Evolutionary conservation across 2,888 invertebrate genomes (phyloP), one percentile per base, ranked within the genome.

Genomic region (Andricus curvator): DNA sequence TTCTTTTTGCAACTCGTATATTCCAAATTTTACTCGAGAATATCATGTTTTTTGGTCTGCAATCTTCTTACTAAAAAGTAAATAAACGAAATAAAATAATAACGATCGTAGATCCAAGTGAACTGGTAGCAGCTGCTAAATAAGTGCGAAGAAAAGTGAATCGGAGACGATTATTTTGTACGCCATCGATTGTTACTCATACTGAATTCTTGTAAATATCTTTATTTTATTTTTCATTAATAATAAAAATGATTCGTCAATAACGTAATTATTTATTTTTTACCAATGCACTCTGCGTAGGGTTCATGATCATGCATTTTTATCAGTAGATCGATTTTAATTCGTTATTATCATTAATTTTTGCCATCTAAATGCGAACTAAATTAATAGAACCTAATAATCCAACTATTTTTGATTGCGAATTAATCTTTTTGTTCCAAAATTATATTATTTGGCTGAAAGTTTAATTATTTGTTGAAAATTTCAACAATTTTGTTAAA

Each of bases 171-270:
- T 56, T 82, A 51, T 79, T 70, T 81, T 77, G 68, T 70, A 74
- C 80, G 78, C 79, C 83, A 81, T 86, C 83, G 85, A 87, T 86
- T 86, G 85, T 88, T 86, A 87, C 86, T 89, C 86, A 90, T 87
- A 74, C n/a, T 51, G 56, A 74, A 29, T 92, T 92, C 91, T 92
- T 93, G 92, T 93, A 93, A 93, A 93, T 93, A 93, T 92, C 92
- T 92, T 92, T 92, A 92, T 90, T 91, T 90, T 89, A 89, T 92
- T 92, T 92, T 91, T 92, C 92, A 92, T 92, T 92, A 92, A 92
- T 93, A 93, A 93, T 92, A 92, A 93, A 93, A 93, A 93, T 92
- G 92, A 93, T 93, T 93, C 92, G 89, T 93, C 92, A 92, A 92
- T 92, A 92, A 93, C 92, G 92, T 92, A 92, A 92, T 93, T 91